A percentile compares a stretch with the other conserved stretches of the same genome.
Conservation (phyloP, 1,140 invertebrate genomes). For the Drosophila arawakana region DNA sequence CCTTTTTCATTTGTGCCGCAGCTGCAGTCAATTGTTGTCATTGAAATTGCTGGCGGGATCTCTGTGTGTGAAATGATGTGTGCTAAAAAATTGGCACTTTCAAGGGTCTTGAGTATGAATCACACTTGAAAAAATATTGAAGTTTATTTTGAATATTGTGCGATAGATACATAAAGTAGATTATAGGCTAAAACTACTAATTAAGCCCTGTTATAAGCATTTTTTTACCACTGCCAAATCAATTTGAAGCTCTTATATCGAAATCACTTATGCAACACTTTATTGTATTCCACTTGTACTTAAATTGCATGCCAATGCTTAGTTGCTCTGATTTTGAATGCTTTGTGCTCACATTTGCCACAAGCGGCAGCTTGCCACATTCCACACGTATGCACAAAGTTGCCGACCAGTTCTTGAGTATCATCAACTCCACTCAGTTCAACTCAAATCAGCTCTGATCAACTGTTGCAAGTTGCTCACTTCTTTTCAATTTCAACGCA, state of each 20-base stretch:
- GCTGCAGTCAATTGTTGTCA: slow-evolving; percentile 47
- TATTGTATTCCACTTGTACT: slow-evolving; percentile 14
- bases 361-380: slow-evolving; percentile 31
- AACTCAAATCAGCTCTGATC: not conserved
- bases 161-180: not conserved
- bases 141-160: not conserved
- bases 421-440: not conserved
- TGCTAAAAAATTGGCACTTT: slow-evolving; percentile 11
- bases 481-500: slow-evolving; percentile 66
- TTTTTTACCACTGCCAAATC: not conserved
- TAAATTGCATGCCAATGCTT: slow-evolving; percentile 32
- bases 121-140: slow-evolving; percentile 12
- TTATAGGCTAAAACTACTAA: too few species aligned
- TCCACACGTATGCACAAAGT: slow-evolving; percentile 36
- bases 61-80: slow-evolving; percentile 24
- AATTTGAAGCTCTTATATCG: slow-evolving; percentile 1
- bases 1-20: slow-evolving; percentile 8
- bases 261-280: slow-evolving; percentile 42
- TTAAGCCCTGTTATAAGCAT: too few species aligned
- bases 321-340: slow-evolving; percentile 28
- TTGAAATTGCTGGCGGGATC: slow-evolving; percentile 25
- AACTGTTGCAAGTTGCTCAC: slow-evolving; percentile 43
- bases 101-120: slow-evolving; percentile 13
- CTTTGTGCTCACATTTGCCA: not conserved
- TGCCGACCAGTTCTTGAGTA: slow-evolving; percentile 26